Evolutionary conservation across 2,113 vertebrate genomes (phyloP).

Genomic region (Larimichthys crocea): DNA sequence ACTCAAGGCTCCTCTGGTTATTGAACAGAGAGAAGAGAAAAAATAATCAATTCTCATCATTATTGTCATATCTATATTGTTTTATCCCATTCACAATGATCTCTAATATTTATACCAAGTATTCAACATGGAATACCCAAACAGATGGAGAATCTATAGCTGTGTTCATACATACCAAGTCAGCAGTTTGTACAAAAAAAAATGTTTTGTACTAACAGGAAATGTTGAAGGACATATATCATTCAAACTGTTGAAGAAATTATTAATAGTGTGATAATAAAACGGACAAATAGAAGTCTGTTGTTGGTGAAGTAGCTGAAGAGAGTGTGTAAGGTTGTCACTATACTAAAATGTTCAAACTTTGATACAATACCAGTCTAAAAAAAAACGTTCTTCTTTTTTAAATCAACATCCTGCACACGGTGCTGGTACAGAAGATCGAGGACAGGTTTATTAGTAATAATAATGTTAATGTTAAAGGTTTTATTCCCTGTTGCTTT

Average conservation of each 20-base stretch:
- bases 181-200: background rate
- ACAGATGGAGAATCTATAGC: background rate
- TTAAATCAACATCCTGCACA: too few species aligned
- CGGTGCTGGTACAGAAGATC: too few species aligned
- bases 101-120: background rate
- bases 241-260: background rate
- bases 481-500: too few species aligned
- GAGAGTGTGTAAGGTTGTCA: background rate
- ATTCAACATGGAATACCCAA: background rate
- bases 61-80: background rate
- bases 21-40: background rate
- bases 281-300: background rate
- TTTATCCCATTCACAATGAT: background rate
- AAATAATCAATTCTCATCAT: background rate
- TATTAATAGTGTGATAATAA: background rate
- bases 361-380: too few species aligned
- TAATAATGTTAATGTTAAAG: too few species aligned
- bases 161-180: background rate
- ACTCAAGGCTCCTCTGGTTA: constrained; percentile 11
- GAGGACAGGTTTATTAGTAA: too few species aligned
- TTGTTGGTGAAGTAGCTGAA: background rate
- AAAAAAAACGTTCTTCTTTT: too few species aligned
- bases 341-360: too few species aligned
- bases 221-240: background rate
- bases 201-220: background rate